These are phyloP conservation scores for Glaucopsyche alexis DNA, from an alignment of 2,888 invertebrate species.

Conservation along the genomic window DNA sequence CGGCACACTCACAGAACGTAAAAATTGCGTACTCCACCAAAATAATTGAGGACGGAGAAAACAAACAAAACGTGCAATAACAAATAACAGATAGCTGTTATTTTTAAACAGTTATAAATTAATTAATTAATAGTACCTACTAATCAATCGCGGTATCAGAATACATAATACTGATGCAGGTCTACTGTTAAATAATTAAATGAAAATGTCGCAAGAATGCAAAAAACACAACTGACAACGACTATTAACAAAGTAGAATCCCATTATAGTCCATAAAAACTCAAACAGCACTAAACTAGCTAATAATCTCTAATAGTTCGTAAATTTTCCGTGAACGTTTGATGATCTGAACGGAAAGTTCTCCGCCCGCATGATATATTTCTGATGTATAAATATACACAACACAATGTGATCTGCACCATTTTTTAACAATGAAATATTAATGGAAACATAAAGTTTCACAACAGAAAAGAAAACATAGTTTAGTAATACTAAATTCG, in stretches of 20 bases:
- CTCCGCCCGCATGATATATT: conserved; percentile 20
- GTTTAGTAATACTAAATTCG: not conserved
- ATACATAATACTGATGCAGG: not conserved
- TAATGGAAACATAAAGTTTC: not conserved
- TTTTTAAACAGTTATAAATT: not conserved
- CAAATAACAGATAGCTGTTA: not conserved
- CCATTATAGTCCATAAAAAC: not conserved
- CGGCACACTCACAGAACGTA: not conserved
- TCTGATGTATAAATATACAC: conserved; percentile 28
- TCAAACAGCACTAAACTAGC: not conserved
- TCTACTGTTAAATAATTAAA: not conserved
- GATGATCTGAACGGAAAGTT: conserved; percentile 18
- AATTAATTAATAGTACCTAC: not conserved
- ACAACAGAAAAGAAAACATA: not conserved
- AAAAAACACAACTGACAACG: not conserved
- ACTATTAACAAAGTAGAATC: not conserved
- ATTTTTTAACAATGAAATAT: not conserved
- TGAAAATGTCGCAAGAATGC: not conserved
- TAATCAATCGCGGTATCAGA: not conserved
- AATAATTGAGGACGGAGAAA: not conserved
- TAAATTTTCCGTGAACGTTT: conserved; percentile 18
- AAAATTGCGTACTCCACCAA: not conserved
- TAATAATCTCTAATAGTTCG: conserved; percentile 1
- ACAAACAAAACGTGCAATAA: not conserved
- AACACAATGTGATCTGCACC: not conserved